Evolutionary conservation across 2,888 invertebrate species (phyloP), one percentile per base, ranked within the genome.

Genomic region (Alsophila aescularia): DNA sequence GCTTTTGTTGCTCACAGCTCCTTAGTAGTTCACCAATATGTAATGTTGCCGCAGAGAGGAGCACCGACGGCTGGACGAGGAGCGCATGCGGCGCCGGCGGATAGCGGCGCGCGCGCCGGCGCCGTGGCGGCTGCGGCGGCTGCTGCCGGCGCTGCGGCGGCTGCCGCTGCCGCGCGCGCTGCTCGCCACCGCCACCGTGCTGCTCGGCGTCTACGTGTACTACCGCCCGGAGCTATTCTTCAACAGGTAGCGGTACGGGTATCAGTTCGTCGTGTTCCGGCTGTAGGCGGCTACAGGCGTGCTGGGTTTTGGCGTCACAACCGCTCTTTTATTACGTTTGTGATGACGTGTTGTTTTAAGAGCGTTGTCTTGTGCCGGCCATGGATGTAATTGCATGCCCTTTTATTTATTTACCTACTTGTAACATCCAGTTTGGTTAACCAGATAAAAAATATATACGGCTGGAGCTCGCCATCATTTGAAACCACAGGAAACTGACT

Each of bases 131-230:
- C 90, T 52, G 45, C 90, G 67, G 75, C 68, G 55, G 9, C 13
- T 39, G 29, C 40, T 43, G 34, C 49, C 44, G 50, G 67, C 82
- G 67, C 72, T 88, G 70, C 91, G 92, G 72, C 78, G 87, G 49
- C 72, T 92, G 60, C 84, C 87, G 36, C 68, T 87, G 36, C 77
- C 87, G 52, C 89, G 92, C 58, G 75, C 92, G 18, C 60, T 92
- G 51, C 81, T 93, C 21, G 93, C 93, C 4, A 89, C 93, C 10
- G 93, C 93, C 36, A 92, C 93, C 0, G 88, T 93, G 57, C 79
- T 94, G 42, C 73, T 94, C 56, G 94, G 93, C 66, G 89, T 93
- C 59, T 93, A 92, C 78, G 92, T 93, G 32, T 93, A 93, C 85
- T 93, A 92, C 83, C 82, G 93, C 29, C 93, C 91, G 63, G 92